Evolutionary conservation across 2,113 vertebrate species (phyloP).

Genomic region (Shinisaurus crocodilurus): DNA sequence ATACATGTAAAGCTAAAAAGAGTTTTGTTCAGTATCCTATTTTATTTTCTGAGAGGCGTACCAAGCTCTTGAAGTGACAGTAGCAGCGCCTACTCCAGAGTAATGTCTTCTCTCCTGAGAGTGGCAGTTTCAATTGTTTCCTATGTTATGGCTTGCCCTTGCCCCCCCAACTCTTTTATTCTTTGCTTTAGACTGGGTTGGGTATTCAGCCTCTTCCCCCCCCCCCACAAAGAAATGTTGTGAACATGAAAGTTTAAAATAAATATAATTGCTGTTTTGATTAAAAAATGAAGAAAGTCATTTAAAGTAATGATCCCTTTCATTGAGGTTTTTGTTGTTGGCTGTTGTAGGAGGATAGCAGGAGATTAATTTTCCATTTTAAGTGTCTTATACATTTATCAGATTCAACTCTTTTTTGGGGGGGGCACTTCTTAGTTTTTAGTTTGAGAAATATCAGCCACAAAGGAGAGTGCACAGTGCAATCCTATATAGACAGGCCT

Average conservation of each 20-base stretch:
- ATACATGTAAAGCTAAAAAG: background rate
- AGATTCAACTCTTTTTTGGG: slow-evolving; percentile 33
- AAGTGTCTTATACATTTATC: slow-evolving; percentile 25
- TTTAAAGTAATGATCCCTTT: background rate
- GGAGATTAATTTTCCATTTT: slow-evolving; percentile 28
- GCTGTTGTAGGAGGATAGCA: background rate
- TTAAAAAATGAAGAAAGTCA: background rate
- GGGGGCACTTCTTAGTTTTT: slow-evolving; percentile 5
- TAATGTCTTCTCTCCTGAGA: slow-evolving; percentile 6
- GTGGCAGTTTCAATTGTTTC: slow-evolving; percentile 2
- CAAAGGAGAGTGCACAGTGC: background rate
- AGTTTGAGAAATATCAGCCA: slow-evolving; percentile 26
- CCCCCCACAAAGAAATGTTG: background rate
- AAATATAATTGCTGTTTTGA: slow-evolving; percentile 30
- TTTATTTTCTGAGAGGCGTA: background rate
- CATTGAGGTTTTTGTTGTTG: slow-evolving; percentile 31
- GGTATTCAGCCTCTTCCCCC: background rate
- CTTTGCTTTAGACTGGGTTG: background rate
- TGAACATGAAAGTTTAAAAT: slow-evolving; percentile 25
- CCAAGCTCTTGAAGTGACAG: slow-evolving; percentile 6
- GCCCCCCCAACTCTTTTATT: background rate
- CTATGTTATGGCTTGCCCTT: background rate
- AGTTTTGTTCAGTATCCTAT: slow-evolving; percentile 2
- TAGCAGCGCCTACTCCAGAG: slow-evolving; percentile 1
- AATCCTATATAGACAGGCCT: no score